Evolutionary conservation across 2,888 invertebrate species (phyloP).

Genomic region (Tanaodytes sp.): DNA sequence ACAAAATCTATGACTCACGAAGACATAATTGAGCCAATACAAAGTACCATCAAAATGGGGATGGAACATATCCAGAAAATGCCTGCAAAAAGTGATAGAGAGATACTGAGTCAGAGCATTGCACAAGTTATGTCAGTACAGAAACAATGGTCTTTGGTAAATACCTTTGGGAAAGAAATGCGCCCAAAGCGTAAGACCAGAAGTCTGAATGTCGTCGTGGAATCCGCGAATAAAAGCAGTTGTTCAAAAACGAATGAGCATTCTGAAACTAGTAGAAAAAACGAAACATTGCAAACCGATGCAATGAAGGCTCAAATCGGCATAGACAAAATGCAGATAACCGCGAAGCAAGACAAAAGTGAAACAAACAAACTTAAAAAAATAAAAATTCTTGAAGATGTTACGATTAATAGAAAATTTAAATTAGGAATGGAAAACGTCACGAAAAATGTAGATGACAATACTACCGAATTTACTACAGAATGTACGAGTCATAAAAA

Average conservation of each 20-base stretch:
- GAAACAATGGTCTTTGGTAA: constrained; percentile 59
- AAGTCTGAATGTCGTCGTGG: constrained; percentile 58
- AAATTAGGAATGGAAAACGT: too few species aligned
- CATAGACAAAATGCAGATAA: background rate
- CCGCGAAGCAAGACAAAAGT: too few species aligned
- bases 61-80: background rate
- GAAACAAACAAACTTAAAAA: too few species aligned
- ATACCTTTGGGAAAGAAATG: constrained; percentile 62
- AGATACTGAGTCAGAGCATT: constrained; percentile 12
- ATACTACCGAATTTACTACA: too few species aligned
- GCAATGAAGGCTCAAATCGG: background rate
- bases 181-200: constrained; percentile 57
- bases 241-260: background rate
- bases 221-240: constrained; percentile 40
- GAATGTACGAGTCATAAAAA: too few species aligned
- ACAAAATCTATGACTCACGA: background rate
- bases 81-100: background rate
- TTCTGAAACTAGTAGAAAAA: background rate
- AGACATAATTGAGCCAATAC: background rate
- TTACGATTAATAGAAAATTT: too few species aligned
- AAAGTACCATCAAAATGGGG: background rate
- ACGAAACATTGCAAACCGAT: too few species aligned
- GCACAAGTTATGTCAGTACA: constrained; percentile 20
- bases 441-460: too few species aligned
- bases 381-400: too few species aligned